These are phyloP conservation scores for Lagopus leucura DNA, from an alignment of 2,113 vertebrate species.

Conservation along the genomic window DNA sequence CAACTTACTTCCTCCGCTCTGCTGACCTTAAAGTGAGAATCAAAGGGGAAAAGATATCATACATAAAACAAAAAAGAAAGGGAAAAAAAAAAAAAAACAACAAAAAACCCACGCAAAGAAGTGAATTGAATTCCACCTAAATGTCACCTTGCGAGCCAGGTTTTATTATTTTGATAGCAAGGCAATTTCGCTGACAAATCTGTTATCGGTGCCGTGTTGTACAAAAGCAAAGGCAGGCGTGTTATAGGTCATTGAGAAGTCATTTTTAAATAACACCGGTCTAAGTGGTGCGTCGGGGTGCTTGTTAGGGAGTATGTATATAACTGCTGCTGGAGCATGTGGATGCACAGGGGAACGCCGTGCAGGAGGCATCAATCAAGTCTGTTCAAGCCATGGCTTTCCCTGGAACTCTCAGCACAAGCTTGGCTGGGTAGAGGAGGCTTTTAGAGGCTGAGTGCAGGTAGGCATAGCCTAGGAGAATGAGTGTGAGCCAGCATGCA, in stretches of 20 bases:
- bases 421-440: background rate
- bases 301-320: background rate
- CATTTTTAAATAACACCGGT: background rate
- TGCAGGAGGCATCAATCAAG: background rate
- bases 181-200: slow-evolving; percentile 56
- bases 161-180: slow-evolving; percentile 61
- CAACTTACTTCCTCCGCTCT: background rate
- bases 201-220: background rate
- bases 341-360: accelerated
- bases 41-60: slow-evolving; percentile 39
- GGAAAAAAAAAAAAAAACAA: background rate
- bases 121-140: slow-evolving; percentile 59
- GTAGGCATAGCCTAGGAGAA: background rate
- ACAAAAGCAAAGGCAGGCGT: background rate
- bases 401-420: background rate
- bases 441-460: background rate
- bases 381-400: background rate
- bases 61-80: slow-evolving; percentile 51
- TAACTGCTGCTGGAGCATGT: background rate
- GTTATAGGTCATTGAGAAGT: slow-evolving; percentile 7
- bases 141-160: slow-evolving; percentile 63
- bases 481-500: accelerated
- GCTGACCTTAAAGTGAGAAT: slow-evolving; percentile 50
- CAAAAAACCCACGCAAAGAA: background rate
- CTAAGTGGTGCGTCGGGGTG: background rate